Base-by-base conservation (phyloP, 2,113 vertebrate genomes). In the Nyctereutes procyonoides region DNA sequence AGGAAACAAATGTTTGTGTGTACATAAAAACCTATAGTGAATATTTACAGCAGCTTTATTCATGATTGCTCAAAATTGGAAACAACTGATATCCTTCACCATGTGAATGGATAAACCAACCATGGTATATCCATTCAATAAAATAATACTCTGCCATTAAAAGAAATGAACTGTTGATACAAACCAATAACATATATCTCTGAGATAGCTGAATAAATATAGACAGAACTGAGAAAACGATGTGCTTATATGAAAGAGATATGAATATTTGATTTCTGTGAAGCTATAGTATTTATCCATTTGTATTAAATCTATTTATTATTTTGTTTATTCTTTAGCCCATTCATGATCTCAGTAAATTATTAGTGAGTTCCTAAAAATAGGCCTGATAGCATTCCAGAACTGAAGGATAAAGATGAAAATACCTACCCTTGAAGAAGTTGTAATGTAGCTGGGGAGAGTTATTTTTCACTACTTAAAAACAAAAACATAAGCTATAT, bases 101-200 rank as follows among this genome's bases (percentile, higher is more conserved):
- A 20, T 32, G n/a, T 55, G 55, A 90, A n/a, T 43, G 26, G 24
- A 35, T 73, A 80, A 90, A 55, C 22, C 17, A 96, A 58, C 14
- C 4, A 20, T 82, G 14, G 5, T 82, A 67, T 58, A 74, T 38
- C 38, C 56, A 73, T 56, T 26, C 2, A 74, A 56, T 81, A 58
- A 91, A 80, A n/a, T 76, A 92, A n/a, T 77, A 22, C 20, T 96
- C 7, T 83, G 56, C 43, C 83, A 62, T 69, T 69, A 77, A 85
- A 79, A 38, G 6, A 22, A 74, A 80, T 77, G 30, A 92, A 77
- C 16, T 69, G 43, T 82, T 76, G 35, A 35, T 92, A 84, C 0
- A 63, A 43, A 63, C 1, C 43, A 93, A 10, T 85, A 71, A 85
- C 63, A 63, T 79, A 24, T 85, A 43, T 38, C 8, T 53, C 26